A percentile compares a stretch with the other conserved stretches of the same genome.
These are phyloP conservation scores for Luperina nickerlii DNA, from an alignment of 2,888 invertebrate genomes.

Conservation along the genomic window DNA sequence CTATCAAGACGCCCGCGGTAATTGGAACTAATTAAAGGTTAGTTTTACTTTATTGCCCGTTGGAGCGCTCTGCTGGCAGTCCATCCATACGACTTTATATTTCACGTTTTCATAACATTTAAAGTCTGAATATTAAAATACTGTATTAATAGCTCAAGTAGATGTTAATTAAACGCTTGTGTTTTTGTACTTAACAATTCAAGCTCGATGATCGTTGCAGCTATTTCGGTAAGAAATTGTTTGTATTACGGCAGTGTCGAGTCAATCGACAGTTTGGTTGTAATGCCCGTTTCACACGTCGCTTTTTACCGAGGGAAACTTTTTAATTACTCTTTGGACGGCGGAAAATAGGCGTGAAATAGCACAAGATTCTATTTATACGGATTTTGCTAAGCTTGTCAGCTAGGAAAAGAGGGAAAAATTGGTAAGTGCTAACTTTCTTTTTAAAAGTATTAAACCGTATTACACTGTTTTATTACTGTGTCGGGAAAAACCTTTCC, in stretches of 20 bases:
- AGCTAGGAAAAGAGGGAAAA: conserved; percentile 20
- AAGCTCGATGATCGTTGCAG: conserved; percentile 81
- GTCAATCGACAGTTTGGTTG: conserved; percentile 58
- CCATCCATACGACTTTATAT: conserved; percentile 53
- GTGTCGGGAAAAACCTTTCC: conserved; percentile 5
- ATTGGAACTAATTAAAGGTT: conserved; percentile 74
- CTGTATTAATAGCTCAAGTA: conserved; percentile 70
- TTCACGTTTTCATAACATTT: conserved; percentile 64
- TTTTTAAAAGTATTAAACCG: conserved; percentile 13
- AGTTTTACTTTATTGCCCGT: conserved; percentile 72
- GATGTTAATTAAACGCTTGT: conserved; percentile 58
- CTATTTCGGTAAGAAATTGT: conserved; percentile 87
- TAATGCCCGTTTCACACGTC: conserved; percentile 51
- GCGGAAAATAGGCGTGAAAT: conserved; percentile 40
- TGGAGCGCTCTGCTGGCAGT: conserved; percentile 42
- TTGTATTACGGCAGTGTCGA: conserved; percentile 82
- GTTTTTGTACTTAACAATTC: conserved; percentile 26
- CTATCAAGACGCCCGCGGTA: conserved; percentile 63
- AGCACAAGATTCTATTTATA: conserved; percentile 18
- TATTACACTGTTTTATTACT: neutral
- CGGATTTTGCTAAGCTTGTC: conserved; percentile 25
- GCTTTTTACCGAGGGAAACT: conserved; percentile 13
- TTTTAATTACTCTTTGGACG: conserved; percentile 28
- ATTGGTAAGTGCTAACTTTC: conserved; percentile 46
- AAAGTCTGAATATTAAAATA: conserved; percentile 61